Conservation (phyloP, 2,113 vertebrate genomes). For the Coturnix japonica region DNA sequence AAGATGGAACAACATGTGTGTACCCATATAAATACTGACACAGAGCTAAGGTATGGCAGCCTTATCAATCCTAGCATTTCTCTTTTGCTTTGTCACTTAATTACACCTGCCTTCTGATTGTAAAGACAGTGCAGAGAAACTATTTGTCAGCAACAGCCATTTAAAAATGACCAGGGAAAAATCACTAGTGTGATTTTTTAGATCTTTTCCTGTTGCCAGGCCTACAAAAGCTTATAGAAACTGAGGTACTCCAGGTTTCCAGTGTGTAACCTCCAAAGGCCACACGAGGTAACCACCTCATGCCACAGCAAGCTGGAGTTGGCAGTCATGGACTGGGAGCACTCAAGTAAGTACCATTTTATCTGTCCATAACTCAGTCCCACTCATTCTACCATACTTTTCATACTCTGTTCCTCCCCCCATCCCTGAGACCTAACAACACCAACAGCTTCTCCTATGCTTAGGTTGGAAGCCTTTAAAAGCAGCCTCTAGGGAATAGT, state of each 20-base stretch:
- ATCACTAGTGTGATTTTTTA: not conserved
- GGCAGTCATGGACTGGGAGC: rapidly evolving
- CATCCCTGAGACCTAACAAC: not conserved
- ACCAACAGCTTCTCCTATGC: rapidly evolving
- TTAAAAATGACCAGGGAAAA: not conserved
- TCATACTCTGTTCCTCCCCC: not conserved
- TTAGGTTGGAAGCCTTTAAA: not conserved
- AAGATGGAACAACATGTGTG: rapidly evolving
- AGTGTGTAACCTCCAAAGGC: rapidly evolving
- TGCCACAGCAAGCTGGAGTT: not conserved
- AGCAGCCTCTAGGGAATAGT: not conserved
- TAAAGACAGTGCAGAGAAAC: not conserved
- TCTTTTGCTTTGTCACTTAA: not conserved
- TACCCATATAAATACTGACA: rapidly evolving
- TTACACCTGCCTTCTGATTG: rapidly evolving
- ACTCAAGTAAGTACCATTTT: not conserved
- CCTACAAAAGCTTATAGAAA: not conserved
- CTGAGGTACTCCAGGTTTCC: not conserved
- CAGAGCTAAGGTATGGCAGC: not conserved
- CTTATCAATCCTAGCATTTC: not conserved
- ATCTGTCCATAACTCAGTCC: not conserved
- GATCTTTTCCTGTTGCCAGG: not conserved
- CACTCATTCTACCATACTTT: rapidly evolving
- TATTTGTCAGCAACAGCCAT: not conserved
- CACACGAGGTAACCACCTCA: no score